Base-by-base conservation (phyloP, 2,113 vertebrate species). In the Embiotoca jacksoni region DNA sequence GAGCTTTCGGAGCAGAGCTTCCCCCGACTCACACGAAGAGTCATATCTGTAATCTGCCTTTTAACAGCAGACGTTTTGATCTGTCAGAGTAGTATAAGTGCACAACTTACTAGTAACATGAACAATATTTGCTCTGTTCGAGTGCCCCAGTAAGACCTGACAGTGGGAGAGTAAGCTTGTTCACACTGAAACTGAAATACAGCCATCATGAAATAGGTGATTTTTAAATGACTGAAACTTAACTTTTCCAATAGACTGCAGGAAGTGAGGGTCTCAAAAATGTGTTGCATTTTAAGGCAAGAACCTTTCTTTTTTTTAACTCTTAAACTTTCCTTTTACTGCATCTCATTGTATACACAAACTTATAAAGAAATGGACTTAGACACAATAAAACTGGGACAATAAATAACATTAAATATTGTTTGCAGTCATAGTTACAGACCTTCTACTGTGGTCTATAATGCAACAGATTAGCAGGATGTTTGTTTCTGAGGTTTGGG, bases 401-500 rank as follows among this genome's bases (percentile, higher is more conserved):
- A 62, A 35, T 5, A 50, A 15, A 15, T 16, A 23, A 1, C 14
- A 23, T 49, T 2, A 75, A 36, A 47, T 54, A 50, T 3, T 0
- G 6, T 16, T 52, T 71, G 41, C 3, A 3, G 49, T 74, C 57
- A 14, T 35, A 35, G 4, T 47, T 0, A 58, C 1, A 33, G 63
- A 31, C 30, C 1, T 31, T n/a, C 15, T 67, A 9, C 9, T 57
- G n/a, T 33, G 39, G 14, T 41, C 1, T 54, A 41, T 32, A 47
- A 9, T 50, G 37, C 31, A 77, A 70, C 15, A 84, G 66, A 69
- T 87, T 67, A 80, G 31, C 71, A 82, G 81, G 87, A 89, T 74
- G 77, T 78, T 66, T 6, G 16, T 15, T n/a, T n/a, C 0, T 32
- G 9, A 50, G 47, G 63, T 76, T 76, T 61, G 2, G 6, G 7